Percentiles rank a stretch among this genome's conserved stretches.
phyloP scores from a whole-genome alignment of 1,140 invertebrate species.

The Globodera ellingtonae region DNA sequence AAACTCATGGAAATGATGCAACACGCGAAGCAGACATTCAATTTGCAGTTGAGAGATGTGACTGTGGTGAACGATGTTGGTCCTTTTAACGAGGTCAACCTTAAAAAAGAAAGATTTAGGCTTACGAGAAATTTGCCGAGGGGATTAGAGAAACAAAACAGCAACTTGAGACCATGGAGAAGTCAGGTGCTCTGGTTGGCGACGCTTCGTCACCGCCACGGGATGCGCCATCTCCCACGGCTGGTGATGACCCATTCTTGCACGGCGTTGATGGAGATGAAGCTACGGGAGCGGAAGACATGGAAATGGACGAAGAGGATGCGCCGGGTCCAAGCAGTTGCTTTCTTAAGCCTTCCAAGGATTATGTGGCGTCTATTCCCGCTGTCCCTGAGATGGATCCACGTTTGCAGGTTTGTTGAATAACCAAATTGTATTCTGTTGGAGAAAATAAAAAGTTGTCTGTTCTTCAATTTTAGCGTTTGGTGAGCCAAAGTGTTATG shows the following conservation, averaged over 20 bases:
- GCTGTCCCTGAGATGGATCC: slow-evolving; percentile 35
- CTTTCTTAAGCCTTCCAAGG: slow-evolving; percentile 35
- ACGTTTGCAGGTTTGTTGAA: slow-evolving; percentile 32
- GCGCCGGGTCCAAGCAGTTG: slow-evolving; percentile 33
- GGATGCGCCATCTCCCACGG: slow-evolving; percentile 53
- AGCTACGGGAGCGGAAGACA: slow-evolving; percentile 37
- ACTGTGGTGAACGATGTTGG: slow-evolving; percentile 54
- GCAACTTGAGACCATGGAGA: slow-evolving; percentile 38
- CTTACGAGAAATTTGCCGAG: slow-evolving; percentile 48
- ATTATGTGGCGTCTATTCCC: slow-evolving; percentile 42
- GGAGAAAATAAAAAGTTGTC: neutral
- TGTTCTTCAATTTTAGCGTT: slow-evolving; percentile 6
- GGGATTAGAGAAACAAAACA: slow-evolving; percentile 39
- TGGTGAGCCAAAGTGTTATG: slow-evolving; percentile 9
- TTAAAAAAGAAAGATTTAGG: slow-evolving; percentile 44
- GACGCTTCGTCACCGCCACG: slow-evolving; percentile 39
- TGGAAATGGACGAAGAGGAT: slow-evolving; percentile 63
- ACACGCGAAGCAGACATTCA: slow-evolving; percentile 41
- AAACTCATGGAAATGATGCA: slow-evolving; percentile 48
- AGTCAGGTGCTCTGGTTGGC: slow-evolving; percentile 38
- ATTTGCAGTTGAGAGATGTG: slow-evolving; percentile 54
- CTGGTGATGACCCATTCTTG: slow-evolving; percentile 45
- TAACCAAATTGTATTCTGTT: neutral
- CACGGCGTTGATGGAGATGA: slow-evolving; percentile 36
- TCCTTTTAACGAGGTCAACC: slow-evolving; percentile 15